Base-by-base conservation (phyloP, 2,888 invertebrate genomes). In the Prostheceraeus crozeri region DNA sequence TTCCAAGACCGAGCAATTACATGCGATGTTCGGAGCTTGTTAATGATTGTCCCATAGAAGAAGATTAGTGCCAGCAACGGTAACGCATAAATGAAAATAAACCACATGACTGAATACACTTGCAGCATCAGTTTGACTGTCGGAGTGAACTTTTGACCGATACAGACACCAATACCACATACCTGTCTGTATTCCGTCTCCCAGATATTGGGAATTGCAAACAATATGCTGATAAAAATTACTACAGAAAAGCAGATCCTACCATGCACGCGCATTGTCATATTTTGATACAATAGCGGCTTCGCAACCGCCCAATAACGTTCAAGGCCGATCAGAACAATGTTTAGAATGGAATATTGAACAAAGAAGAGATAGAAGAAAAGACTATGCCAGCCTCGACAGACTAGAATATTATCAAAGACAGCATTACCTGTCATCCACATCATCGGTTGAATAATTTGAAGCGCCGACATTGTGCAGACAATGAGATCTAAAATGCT, bases 311-410 rank as follows among this genome's bases (percentile, higher is more conserved):
- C 57, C 14, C 19, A 57, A 57, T 25, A 57, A 3, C 57, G 4
- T 30, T 57, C 57, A 30, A 57, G 11, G n/a, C 54, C 57, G 23
- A 56, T 54, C 11, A 56, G n/a, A 3, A 48, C 56, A 16, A 56
- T n/a, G 25, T 56, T 56, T 10, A 36, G 16, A 4, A 56, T 56
- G 10, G 56, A 56, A 19, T 53, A 6, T 25, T 56, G 56, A 14
- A 56, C 56, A 56, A 8, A 19, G n/a, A 56, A 28, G 46, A 36
- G 52, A 23, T 54, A 56, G 4, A 16, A 14, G n/a, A 54, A 36
- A 8, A 21, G 48, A 56, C 56, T 56, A 21, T 56, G 56, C 56
- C 56, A 56, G 3, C 48, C 6, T 11, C 31, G 33, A 35, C 56
- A 56, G 6, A 56, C 4, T 14, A 56, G n/a, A 6, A n/a, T 10